Base-by-base conservation (phyloP, 2,888 invertebrate genomes). In the Eupithecia insigniata region DNA sequence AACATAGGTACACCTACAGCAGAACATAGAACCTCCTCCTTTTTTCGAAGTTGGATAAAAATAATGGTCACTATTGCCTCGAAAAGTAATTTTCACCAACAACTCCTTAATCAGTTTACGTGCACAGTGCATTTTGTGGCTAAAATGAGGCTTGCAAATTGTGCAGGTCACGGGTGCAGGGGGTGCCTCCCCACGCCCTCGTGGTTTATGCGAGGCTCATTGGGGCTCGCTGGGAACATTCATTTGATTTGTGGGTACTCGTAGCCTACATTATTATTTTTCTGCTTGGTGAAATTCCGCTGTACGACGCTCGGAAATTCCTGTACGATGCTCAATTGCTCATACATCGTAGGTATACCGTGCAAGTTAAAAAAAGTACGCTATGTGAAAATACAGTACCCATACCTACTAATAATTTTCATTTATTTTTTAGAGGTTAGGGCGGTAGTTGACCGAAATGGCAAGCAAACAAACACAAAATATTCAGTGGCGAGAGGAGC, bases 111-210 rank as follows among this genome's bases (percentile, higher is more conserved):
- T 55, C 55, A 34, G n/a, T 62, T 66, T 66, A 61, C 70, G 43
- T 73, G 71, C 69, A 74, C 39, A 70, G 43, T 73, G 75, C 72
- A 75, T 73, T 75, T 74, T 69, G 70, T 73, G 67, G 58, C 22
- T 58, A 67, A 72, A 71, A 66, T 67, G 65, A 51, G 62, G 67
- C 71, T 73, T 74, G 73, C 68, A 66, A 58, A 55, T 70, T 58
- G 67, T 67, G 62, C 70, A 70, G 74, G 75, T 75, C 72, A 75
- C 70, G 72, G 72, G 75, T 70, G 68, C 8, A 72, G 70, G 66
- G 62, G 66, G 36, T 18, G n/a, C 30, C 51, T 51, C 71, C 60
- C 69, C 58, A 22, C 14, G 30, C 62, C 69, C 69, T 28, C 39
- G 46, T 66, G 51, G 66, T 73, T 51, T 68, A 73, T 68, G 69